These are phyloP conservation scores for Polypterus senegalus DNA, from an alignment of 2,113 vertebrate genomes.

Conservation along the genomic window DNA sequence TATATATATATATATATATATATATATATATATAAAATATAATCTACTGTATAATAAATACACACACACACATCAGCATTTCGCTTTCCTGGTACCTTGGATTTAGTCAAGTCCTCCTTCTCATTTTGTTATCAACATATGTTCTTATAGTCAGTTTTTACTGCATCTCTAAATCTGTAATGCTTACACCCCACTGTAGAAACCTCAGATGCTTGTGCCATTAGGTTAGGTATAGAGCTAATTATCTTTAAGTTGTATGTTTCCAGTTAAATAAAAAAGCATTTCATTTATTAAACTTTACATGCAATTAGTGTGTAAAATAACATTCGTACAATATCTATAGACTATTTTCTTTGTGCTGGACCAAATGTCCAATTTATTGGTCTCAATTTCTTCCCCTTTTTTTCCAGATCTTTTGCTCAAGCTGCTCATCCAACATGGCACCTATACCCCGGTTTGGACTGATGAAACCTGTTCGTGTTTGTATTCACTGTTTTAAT, in stretches of 20 bases:
- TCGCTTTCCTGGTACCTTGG: no score
- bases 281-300: background rate
- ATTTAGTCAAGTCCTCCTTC: no score
- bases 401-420: slow-evolving; percentile 45
- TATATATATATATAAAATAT: no score
- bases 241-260: background rate
- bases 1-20: no score
- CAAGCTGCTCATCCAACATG: slow-evolving; percentile 35
- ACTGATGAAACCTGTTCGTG: slow-evolving; percentile 33
- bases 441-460: slow-evolving; percentile 27
- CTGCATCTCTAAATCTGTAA: no score
- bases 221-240: no score
- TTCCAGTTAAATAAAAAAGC: background rate
- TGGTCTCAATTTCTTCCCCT: background rate
- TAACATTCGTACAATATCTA: background rate
- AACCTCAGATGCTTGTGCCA: no score
- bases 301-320: background rate
- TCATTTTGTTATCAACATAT: no score
- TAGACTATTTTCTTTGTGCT: background rate
- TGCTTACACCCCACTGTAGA: no score
- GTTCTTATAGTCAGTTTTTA: no score
- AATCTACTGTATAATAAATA: no score
- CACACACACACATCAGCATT: no score
- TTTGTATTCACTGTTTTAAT: slow-evolving; percentile 47
- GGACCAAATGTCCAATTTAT: background rate